phyloP scores from a whole-genome alignment of 2,888 invertebrate species.

The Adineta ricciae region DNA sequence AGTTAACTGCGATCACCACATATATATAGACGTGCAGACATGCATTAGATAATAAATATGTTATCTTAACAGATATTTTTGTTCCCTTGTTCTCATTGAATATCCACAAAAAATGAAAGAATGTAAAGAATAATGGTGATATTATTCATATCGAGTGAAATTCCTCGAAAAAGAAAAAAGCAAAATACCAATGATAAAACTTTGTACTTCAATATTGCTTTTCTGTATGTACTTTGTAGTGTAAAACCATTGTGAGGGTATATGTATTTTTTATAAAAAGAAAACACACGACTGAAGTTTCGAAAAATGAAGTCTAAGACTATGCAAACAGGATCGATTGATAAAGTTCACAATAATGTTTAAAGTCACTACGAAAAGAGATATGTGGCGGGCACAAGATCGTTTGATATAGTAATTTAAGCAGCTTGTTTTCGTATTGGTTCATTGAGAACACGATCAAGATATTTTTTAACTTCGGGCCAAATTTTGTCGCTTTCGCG shows the following conservation, averaged over 20 bases:
- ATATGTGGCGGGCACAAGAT: background rate
- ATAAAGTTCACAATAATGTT: background rate
- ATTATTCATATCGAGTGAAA: too few relatives aligned
- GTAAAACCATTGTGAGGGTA: background rate
- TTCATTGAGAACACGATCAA: slow-evolving; percentile 7
- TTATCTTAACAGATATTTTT: background rate
- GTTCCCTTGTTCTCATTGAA: background rate
- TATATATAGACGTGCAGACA: background rate
- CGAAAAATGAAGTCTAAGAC: background rate
- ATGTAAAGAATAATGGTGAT: background rate
- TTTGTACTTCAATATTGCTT: background rate
- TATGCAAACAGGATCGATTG: background rate
- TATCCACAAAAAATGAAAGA: background rate
- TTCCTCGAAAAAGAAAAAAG: background rate
- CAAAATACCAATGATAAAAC: background rate
- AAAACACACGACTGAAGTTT: background rate
- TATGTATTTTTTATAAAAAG: background rate
- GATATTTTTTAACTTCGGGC: slow-evolving; percentile 17
- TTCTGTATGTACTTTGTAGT: background rate
- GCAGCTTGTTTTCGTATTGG: slow-evolving; percentile 10
- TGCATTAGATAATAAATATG: background rate
- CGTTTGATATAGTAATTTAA: background rate
- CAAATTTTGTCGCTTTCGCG: slow-evolving; percentile 3
- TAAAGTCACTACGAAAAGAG: background rate
- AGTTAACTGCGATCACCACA: background rate